Evolutionary conservation across 2,797 vertebrate species (phyloP).

Genomic region (Cuculus canorus): DNA sequence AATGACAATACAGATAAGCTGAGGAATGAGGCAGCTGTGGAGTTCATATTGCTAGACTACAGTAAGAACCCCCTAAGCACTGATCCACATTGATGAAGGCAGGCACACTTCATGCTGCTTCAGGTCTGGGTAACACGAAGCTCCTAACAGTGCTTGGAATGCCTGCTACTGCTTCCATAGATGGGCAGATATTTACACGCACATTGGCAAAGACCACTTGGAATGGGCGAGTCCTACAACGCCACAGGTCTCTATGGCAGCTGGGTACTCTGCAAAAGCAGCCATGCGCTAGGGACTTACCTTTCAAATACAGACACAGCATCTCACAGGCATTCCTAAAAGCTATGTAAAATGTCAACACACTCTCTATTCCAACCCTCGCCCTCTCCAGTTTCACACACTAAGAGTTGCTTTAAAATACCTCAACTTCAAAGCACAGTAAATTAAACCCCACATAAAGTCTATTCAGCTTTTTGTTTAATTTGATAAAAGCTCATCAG

Average conservation of each 20-base stretch:
- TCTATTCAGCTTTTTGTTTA: constrained; percentile 67
- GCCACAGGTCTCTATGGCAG: background rate
- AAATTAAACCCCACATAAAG: constrained; percentile 58
- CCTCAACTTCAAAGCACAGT: constrained; percentile 53
- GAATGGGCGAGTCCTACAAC: background rate
- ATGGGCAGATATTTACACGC: background rate
- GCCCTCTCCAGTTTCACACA: background rate
- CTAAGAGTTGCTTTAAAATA: constrained; percentile 42
- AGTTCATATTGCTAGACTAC: background rate
- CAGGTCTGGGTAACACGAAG: background rate
- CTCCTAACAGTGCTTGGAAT: background rate
- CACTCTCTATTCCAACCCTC: background rate
- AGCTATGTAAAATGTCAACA: background rate
- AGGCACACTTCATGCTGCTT: background rate
- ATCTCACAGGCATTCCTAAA: background rate
- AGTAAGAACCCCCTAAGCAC: background rate
- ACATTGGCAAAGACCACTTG: background rate
- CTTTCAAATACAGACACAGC: background rate
- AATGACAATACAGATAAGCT: background rate
- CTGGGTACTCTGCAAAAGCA: background rate
- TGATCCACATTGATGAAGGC: background rate
- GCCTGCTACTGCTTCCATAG: background rate
- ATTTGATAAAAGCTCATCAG: constrained; percentile 71
- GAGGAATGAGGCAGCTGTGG: background rate
- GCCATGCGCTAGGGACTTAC: background rate